phyloP scores from a whole-genome alignment of 2,888 invertebrate genomes.

The Diplazon laetatorius region DNA sequence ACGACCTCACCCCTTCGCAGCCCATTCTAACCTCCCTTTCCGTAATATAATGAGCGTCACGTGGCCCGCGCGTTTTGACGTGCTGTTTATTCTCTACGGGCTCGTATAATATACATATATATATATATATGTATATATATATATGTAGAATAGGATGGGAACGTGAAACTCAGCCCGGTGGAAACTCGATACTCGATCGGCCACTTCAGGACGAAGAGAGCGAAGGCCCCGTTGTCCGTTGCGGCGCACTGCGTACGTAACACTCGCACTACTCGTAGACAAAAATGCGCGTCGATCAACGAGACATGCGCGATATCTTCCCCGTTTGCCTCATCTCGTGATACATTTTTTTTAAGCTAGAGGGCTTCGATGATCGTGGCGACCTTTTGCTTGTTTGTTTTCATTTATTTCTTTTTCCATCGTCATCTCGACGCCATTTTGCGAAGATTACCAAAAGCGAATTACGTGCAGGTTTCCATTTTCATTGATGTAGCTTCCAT shows the following conservation, averaged over 20 bases:
- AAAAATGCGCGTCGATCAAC: conserved; percentile 8
- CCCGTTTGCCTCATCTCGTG: too few relatives aligned
- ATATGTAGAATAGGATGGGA: conserved; percentile 34
- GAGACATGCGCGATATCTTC: neutral
- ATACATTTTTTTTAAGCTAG: too few relatives aligned
- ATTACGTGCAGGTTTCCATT: too few relatives aligned
- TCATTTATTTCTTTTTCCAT: too few relatives aligned
- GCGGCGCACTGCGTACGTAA: neutral
- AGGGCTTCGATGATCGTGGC: too few relatives aligned
- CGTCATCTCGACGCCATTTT: too few relatives aligned
- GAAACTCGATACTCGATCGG: conserved; percentile 60
- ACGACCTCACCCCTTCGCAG: conserved; percentile 49
- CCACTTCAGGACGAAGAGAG: conserved; percentile 61
- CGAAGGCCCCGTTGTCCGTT: conserved; percentile 49
- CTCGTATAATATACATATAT: too few relatives aligned
- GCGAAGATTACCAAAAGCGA: too few relatives aligned
- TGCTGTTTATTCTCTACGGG: conserved; percentile 59
- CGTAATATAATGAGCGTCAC: conserved; percentile 59
- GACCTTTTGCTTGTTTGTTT: too few relatives aligned
- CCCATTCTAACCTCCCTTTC: conserved; percentile 45
- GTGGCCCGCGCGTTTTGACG: conserved; percentile 61
- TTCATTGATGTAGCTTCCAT: too few relatives aligned
- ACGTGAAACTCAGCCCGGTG: conserved; percentile 42
- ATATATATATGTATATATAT: too few relatives aligned
- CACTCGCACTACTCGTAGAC: conserved; percentile 1